Base-by-base conservation (phyloP, 1,140 invertebrate genomes). In the Papilio machaon region DNA sequence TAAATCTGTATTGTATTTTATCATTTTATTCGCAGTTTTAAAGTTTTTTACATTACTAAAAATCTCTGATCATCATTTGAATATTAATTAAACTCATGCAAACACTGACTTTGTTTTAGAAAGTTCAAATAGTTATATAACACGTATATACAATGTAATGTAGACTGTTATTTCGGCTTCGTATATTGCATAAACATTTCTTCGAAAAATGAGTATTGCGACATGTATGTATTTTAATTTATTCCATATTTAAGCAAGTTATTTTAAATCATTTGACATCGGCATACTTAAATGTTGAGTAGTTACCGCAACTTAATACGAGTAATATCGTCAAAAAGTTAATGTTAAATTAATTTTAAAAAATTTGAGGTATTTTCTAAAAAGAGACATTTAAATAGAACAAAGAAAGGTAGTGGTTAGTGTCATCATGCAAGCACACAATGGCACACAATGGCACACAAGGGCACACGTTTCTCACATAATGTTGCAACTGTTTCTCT, bases 401-500 rank as follows among this genome's bases (percentile, higher is more conserved):
- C 15, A 17, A 19, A 10, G 17, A 70, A 2, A 5, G 64, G 30
- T 0, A 70, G 13, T 70, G 64, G 83, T 87, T 87, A 88, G 86
- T 87, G 79, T 84, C 80, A 84, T 82, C 89, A 93, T 91, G 91
- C 91, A 86, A 70, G 30, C 64, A 70, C 64, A 64, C 60, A 64
- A 30, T 64, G 60, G 84, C 90, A 91, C 89, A 90, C 60, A 64
- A 30, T 64, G 60, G 84, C 90, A 91, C 89, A 90, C 90, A 89
- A 85, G 74, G 54, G 54, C 87, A 90, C 88, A 85, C 87, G 82
- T 19, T 81, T 84, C 91, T 94, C 92, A 94, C 92, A 84, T 94
- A 91, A 84, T 92, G 92, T 81, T 91, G 92, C 85, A 93, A 84
- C 74, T 92, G 87, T 80, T 88, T 89, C 85, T 94, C 92, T 73